phyloP scores from a whole-genome alignment of 2,113 vertebrate species.

The Phasianus colchicus region DNA sequence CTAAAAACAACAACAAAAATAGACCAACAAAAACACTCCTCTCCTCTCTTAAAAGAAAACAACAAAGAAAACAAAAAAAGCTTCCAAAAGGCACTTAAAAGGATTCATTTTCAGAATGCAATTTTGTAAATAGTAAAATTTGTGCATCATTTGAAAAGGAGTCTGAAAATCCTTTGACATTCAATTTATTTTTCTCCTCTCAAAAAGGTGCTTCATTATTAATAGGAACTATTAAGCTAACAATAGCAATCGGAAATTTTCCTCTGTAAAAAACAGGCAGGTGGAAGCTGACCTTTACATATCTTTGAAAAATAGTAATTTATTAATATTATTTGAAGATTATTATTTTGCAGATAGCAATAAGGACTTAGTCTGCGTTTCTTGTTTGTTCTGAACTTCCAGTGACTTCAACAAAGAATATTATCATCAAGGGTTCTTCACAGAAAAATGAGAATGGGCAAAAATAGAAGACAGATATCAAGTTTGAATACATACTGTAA shows the following conservation, averaged over 20 bases:
- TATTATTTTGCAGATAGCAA: slow-evolving; percentile 16
- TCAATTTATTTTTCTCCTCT: not conserved
- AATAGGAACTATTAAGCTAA: slow-evolving; percentile 35
- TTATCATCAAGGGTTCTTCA: not conserved
- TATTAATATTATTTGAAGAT: slow-evolving; percentile 19
- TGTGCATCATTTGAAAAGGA: not conserved
- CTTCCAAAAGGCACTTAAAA: not conserved
- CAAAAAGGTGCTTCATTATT: slow-evolving; percentile 16
- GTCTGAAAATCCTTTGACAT: slow-evolving; percentile 22
- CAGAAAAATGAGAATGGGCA: not conserved
- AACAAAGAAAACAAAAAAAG: not conserved
- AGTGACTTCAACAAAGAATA: not conserved
- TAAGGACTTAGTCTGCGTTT: not conserved
- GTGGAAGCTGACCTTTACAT: slow-evolving; percentile 33
- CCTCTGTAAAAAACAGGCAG: not conserved
- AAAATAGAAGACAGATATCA: not conserved
- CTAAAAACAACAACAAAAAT: not conserved
- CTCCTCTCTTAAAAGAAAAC: not conserved
- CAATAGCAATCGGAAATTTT: not conserved
- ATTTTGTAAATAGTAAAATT: not conserved
- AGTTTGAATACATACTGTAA: not conserved
- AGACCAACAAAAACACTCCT: not conserved
- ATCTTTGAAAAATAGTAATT: slow-evolving; percentile 13
- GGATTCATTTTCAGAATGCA: not conserved
- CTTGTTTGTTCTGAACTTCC: not conserved